Evolutionary conservation across 2,113 vertebrate species (phyloP).

Genomic region (Colinus virginianus): DNA sequence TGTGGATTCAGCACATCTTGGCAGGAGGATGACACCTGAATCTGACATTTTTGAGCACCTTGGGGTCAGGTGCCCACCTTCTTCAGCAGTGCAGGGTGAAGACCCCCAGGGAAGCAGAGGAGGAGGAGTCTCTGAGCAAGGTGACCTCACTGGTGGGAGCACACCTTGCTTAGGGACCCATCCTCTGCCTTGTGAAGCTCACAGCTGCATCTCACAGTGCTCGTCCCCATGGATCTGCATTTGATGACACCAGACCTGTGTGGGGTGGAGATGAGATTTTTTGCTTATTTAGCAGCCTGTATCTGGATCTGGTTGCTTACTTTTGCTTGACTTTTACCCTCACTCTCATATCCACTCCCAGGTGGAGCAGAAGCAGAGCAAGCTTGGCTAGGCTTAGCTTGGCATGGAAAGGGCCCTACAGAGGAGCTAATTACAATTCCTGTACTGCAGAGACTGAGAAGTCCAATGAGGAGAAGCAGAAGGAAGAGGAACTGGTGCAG

Average conservation of each 20-base stretch:
- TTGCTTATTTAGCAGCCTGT: background rate
- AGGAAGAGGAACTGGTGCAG: constrained; percentile 87
- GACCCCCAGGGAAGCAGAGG: background rate
- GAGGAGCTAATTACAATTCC: background rate
- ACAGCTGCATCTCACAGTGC: background rate
- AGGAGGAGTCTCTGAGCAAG: too few relatives aligned
- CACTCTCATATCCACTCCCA: fast-evolving
- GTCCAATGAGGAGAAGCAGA: constrained; percentile 83
- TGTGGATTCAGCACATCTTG: background rate
- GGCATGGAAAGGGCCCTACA: background rate
- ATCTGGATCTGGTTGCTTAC: background rate
- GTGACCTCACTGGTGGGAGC: too few relatives aligned
- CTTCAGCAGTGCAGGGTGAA: background rate
- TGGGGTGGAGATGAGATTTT: background rate
- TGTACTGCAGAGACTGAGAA: constrained; percentile 86
- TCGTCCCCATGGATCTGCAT: background rate
- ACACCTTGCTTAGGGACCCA: background rate
- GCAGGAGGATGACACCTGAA: background rate
- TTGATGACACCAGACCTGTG: background rate
- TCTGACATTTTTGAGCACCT: background rate
- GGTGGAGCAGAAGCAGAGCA: background rate
- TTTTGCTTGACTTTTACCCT: background rate
- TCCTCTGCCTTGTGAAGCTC: background rate
- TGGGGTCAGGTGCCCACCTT: background rate
- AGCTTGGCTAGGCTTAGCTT: background rate